Percentiles rank a stretch among this genome's conserved stretches.
phyloP scores from a whole-genome alignment of 1,140 invertebrate genomes.

The Centruroides vittatus region DNA sequence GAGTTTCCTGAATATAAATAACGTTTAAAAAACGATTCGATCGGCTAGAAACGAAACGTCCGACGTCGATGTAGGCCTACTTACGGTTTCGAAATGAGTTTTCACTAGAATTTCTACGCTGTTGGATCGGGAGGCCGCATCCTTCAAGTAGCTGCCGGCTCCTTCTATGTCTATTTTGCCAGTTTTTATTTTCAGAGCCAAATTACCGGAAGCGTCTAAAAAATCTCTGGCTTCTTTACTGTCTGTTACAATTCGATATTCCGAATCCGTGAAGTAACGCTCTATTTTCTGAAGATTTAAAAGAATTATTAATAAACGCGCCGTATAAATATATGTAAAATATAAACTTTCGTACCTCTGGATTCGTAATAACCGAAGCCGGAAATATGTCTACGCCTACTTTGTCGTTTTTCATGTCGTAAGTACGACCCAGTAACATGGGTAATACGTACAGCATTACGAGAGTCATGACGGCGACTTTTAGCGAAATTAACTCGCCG shows the following conservation, averaged over 20 bases:
- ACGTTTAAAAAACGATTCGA: too few species aligned
- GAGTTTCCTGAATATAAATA: slow-evolving; percentile 1
- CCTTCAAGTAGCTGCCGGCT: slow-evolving; percentile 5
- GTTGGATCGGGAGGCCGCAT: slow-evolving; percentile 3
- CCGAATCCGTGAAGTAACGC: slow-evolving; percentile 5
- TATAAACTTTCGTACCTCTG: too few species aligned
- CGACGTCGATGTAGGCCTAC: background rate
- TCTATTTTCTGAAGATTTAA: slow-evolving; percentile 1
- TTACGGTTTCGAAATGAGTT: slow-evolving; percentile 15
- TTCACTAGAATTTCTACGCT: slow-evolving; percentile 14
- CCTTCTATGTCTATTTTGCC: slow-evolving; percentile 7
- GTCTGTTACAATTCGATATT: slow-evolving; percentile 8
- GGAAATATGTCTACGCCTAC: slow-evolving; percentile 9
- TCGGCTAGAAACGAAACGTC: too few species aligned
- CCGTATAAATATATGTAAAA: too few species aligned
- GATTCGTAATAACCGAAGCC: too few species aligned
- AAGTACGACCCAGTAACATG: slow-evolving; percentile 13
- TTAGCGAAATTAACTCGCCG: too few species aligned
- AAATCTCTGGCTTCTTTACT: slow-evolving; percentile 10
- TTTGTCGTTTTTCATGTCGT: slow-evolving; percentile 8
- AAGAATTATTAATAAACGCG: too few species aligned
- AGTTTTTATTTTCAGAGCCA: slow-evolving; percentile 10
- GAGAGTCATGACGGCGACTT: background rate
- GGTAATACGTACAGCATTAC: slow-evolving; percentile 13
- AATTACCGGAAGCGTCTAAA: slow-evolving; percentile 2